A percentile compares a stretch with the other conserved stretches of the same genome.
Evolutionary conservation across 2,797 vertebrate genomes (phyloP).

Genomic region (Amblyopsis hoosieri): DNA sequence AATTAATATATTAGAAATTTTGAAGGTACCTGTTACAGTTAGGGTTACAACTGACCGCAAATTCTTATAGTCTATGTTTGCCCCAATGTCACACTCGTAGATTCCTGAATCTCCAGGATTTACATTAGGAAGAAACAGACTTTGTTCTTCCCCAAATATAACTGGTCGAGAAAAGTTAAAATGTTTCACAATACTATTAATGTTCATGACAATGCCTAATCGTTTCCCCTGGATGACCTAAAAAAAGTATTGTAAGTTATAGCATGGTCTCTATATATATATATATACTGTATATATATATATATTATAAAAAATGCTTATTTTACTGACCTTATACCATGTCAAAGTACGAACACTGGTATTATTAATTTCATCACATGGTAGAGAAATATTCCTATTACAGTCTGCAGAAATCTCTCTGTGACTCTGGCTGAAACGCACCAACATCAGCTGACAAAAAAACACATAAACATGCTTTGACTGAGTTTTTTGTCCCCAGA

Average conservation of each 20-base stretch:
- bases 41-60: conserved; percentile 5
- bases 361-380: conserved; percentile 33
- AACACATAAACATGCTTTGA: conserved; percentile 8
- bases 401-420: conserved; percentile 15
- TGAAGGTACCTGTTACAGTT: conserved; percentile 60
- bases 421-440: conserved; percentile 18
- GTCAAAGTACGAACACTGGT: conserved; percentile 40
- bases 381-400: conserved; percentile 33
- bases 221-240: not conserved
- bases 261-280: not conserved
- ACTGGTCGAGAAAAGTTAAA: not conserved
- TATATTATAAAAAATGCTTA: not conserved
- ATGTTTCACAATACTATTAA: fast-evolving
- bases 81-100: conserved; percentile 61
- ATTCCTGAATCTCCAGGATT: conserved; percentile 50
- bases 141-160: not conserved
- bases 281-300: not conserved
- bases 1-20: not conserved
- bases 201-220: conserved; percentile 42
- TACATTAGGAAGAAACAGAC: conserved; percentile 52
- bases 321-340: conserved; percentile 75
- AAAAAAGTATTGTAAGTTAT: not conserved
- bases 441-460: conserved; percentile 43
- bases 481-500: not conserved
- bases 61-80: conserved; percentile 44